A percentile compares a stretch with the other conserved stretches of the same genome.
phyloP scores from a whole-genome alignment of 1,140 invertebrate species.

The Cylas formicarius region DNA sequence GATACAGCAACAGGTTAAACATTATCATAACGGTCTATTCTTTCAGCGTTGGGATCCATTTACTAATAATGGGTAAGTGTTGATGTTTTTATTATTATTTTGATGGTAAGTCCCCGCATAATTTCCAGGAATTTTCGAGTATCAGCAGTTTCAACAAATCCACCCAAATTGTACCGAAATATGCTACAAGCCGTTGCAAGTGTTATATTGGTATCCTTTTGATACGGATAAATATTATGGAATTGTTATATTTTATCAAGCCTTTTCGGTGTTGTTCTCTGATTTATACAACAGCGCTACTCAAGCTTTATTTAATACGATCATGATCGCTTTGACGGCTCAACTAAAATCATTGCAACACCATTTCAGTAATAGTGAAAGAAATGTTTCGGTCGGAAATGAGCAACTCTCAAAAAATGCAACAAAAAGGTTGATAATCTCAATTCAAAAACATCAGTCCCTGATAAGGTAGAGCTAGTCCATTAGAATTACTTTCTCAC shows the following conservation, averaged over 20 bases:
- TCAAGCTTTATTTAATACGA: slow-evolving; percentile 1
- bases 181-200: background rate
- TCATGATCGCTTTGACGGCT: slow-evolving; percentile 1
- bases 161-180: background rate
- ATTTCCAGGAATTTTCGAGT: slow-evolving; percentile 1
- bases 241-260: slow-evolving; percentile 4
- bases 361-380: slow-evolving; percentile 1
- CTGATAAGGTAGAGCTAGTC: too few relatives aligned
- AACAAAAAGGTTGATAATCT: too few relatives aligned
- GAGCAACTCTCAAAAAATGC: too few relatives aligned
- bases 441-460: too few relatives aligned
- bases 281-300: slow-evolving; percentile 1
- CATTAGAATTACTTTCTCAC: slow-evolving; percentile 10
- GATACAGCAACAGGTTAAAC: background rate
- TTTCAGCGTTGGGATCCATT: slow-evolving; percentile 1
- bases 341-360: slow-evolving; percentile 2
- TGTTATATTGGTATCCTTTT: slow-evolving; percentile 10
- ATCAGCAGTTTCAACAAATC: slow-evolving; percentile 1
- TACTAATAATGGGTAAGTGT: background rate
- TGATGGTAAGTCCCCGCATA: background rate
- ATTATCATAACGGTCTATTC: background rate
- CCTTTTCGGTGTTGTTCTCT: background rate
- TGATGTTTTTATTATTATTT: background rate
- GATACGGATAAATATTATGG: slow-evolving; percentile 3
- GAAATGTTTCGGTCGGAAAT: slow-evolving; percentile 12